Percentiles rank a stretch among this genome's conserved stretches.
Conservation (phyloP, 1,140 invertebrate genomes). For the Heliconius congener region DNA sequence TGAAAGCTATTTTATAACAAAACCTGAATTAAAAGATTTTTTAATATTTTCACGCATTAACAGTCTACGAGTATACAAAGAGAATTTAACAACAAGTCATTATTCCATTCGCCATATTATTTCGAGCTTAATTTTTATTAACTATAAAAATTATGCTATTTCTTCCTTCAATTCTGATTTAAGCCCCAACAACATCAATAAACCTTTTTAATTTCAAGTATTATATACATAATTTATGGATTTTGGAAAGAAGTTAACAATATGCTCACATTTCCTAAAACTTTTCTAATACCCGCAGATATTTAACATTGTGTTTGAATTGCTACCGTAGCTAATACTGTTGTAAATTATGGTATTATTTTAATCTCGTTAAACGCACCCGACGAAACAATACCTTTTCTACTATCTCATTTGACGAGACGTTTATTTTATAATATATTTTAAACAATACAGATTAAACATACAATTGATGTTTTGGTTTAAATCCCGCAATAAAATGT, state of each 20-base stretch:
- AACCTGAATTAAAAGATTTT: no score
- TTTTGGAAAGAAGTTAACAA: background rate
- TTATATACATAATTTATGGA: background rate
- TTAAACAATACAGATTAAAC: slow-evolving; percentile 17
- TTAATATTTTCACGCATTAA: no score
- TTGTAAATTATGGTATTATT: slow-evolving; percentile 24
- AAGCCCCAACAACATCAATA: background rate
- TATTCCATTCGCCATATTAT: background rate
- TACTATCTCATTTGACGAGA: background rate
- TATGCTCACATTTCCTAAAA: background rate
- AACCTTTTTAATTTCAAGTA: background rate
- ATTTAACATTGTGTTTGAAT: slow-evolving; percentile 5
- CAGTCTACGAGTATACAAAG: no score
- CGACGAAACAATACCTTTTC: slow-evolving; percentile 11
- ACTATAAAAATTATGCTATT: no score
- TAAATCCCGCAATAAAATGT: slow-evolving; percentile 1
- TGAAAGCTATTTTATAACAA: no score
- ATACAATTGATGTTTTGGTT: slow-evolving; percentile 6
- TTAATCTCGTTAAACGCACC: slow-evolving; percentile 22
- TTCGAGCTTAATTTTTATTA: no score
- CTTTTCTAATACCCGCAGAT: background rate
- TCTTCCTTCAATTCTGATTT: background rate
- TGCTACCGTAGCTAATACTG: slow-evolving; percentile 17
- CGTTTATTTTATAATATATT: slow-evolving; percentile 3
- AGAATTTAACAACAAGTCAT: background rate